A percentile compares a stretch with the other conserved stretches of the same genome.
Conservation (phyloP, 2,113 vertebrate genomes). For the Phrynosoma platyrhinos region DNA sequence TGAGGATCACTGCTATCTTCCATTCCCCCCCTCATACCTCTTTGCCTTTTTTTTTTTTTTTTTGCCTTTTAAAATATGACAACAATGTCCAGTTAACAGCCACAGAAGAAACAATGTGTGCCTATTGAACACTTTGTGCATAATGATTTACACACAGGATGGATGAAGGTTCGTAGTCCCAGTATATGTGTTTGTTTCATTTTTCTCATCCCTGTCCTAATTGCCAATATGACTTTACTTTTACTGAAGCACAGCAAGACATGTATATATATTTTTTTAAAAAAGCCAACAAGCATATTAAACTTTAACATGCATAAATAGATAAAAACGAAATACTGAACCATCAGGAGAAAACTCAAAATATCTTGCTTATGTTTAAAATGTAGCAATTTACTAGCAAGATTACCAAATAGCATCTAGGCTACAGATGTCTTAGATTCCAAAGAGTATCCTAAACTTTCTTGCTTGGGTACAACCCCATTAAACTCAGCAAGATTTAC, state of each 20-base stretch:
- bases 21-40: accelerated
- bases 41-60: background rate
- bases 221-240: constrained; percentile 54
- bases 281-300: constrained; percentile 59
- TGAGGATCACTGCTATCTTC: background rate
- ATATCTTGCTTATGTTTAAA: constrained; percentile 64
- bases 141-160: background rate
- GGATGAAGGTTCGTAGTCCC: background rate
- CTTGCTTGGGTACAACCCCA: background rate
- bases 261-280: constrained; percentile 48
- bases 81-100: background rate
- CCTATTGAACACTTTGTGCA: background rate
- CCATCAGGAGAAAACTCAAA: constrained; percentile 60
- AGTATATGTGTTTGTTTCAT: constrained; percentile 12
- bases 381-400: constrained; percentile 55
- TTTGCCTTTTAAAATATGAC: background rate
- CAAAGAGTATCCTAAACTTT: constrained; percentile 15
- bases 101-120: background rate
- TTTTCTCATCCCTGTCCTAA: constrained; percentile 40
- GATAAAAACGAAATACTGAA: constrained; percentile 51
- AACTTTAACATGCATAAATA: constrained; percentile 48
- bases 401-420: constrained; percentile 37
- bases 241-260: constrained; percentile 64
- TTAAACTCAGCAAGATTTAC: background rate
- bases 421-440: constrained; percentile 30